A percentile compares a stretch with the other conserved stretches of the same genome.
Conservation (phyloP, 2,113 vertebrate genomes). For the Ptyas mucosa region DNA sequence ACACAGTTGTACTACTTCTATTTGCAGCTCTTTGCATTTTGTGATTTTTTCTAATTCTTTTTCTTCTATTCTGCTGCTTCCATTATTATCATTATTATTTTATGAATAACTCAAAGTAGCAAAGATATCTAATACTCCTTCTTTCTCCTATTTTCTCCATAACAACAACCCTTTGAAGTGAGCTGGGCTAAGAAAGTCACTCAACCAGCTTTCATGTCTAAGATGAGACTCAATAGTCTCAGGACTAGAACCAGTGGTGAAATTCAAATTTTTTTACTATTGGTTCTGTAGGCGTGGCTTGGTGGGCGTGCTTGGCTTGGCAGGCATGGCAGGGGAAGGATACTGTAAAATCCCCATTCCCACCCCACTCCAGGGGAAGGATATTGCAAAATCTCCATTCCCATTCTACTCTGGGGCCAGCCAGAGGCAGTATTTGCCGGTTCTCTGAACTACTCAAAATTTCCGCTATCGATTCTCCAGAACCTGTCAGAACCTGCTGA, state of each 20-base stretch:
- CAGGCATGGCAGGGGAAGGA: no score
- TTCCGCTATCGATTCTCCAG: no score
- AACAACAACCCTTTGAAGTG: background rate
- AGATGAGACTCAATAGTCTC: background rate
- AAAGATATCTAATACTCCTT: background rate
- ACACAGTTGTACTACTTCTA: background rate
- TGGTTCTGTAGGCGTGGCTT: no score
- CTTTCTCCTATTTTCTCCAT: background rate
- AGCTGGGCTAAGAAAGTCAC: background rate
- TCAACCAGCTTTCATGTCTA: background rate
- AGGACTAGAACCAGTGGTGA: background rate
- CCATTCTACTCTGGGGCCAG: no score
- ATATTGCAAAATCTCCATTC: no score
- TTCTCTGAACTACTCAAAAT: no score
- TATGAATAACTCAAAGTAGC: background rate
- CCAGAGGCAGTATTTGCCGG: no score
- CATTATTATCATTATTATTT: background rate
- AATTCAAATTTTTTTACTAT: no score
- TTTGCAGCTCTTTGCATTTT: background rate
- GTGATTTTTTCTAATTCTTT: background rate
- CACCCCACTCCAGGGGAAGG: no score
- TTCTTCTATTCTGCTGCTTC: background rate
- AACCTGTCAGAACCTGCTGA: no score
- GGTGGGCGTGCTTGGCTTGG: no score
- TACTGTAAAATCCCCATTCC: no score